phyloP scores from a whole-genome alignment of 2,888 invertebrate genomes.

The Ryuthela nishihirai region DNA sequence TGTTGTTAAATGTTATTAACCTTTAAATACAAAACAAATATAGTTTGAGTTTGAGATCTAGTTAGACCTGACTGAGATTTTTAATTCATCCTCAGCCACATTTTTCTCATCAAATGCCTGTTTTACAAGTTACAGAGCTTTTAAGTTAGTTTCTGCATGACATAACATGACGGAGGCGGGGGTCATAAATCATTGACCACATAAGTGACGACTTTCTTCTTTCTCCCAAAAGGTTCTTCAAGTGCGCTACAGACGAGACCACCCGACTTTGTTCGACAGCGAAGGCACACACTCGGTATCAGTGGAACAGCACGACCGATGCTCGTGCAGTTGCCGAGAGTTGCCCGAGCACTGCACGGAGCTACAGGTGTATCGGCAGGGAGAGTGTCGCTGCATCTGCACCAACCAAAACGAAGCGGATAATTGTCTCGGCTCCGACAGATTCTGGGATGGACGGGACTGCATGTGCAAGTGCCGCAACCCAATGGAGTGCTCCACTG shows the following conservation, averaged over 20 bases:
- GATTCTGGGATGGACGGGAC: conserved; percentile 59
- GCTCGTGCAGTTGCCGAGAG: conserved; percentile 15
- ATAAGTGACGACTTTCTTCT: no score
- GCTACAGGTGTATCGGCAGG: conserved; percentile 58
- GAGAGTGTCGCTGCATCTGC: conserved; percentile 62
- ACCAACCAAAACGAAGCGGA: conserved; percentile 59
- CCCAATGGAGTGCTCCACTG: conserved; percentile 59
- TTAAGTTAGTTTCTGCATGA: no score
- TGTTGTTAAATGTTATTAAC: no score
- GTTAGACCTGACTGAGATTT: no score
- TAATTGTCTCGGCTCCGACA: conserved; percentile 56
- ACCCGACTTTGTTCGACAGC: conserved; percentile 9
- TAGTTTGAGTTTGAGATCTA: no score
- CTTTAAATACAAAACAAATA: no score
- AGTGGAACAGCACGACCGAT: conserved; percentile 30
- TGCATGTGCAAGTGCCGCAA: conserved; percentile 62
- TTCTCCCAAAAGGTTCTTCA: no score
- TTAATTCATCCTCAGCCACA: no score
- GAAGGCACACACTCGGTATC: conserved; percentile 1
- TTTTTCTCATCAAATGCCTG: no score
- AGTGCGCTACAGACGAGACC: conserved; percentile 4
- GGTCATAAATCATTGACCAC: no score
- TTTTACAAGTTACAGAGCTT: no score
- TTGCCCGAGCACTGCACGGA: conserved; percentile 55
- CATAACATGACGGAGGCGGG: no score